These are phyloP conservation scores for Pseudopleuronectes americanus DNA, from an alignment of 2,797 vertebrate genomes.

Conservation along the genomic window DNA sequence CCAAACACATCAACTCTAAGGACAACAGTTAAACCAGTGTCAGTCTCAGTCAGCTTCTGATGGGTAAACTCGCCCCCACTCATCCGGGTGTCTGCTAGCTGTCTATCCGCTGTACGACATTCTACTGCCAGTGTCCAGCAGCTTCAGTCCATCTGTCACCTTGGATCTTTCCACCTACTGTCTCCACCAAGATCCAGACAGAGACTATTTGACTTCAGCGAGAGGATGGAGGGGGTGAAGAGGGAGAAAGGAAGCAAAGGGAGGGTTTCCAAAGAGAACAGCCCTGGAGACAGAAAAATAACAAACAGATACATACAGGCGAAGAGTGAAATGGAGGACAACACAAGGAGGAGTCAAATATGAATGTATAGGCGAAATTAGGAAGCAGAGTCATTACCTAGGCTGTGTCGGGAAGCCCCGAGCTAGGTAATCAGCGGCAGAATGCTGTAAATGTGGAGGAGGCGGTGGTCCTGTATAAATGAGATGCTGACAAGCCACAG, in stretches of 20 bases:
- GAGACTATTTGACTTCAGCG: conserved; percentile 39
- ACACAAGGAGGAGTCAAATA: conserved; percentile 45
- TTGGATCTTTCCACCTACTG: conserved; percentile 38
- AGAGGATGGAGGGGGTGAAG: not conserved
- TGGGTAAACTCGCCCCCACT: conserved; percentile 4
- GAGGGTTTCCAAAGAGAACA: conserved; percentile 1
- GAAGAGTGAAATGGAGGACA: conserved; percentile 29
- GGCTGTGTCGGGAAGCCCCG: conserved; percentile 26
- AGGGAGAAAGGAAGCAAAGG: not conserved
- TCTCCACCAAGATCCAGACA: conserved; percentile 29
- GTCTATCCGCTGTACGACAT: conserved; percentile 25
- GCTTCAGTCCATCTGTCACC: conserved; percentile 51
- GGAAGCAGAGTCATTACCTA: conserved; percentile 46
- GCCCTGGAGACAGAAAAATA: not conserved
- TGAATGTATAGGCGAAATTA: conserved; percentile 34
- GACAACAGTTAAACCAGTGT: not conserved
- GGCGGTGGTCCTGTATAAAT: conserved; percentile 65
- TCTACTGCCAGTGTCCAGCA: conserved; percentile 45
- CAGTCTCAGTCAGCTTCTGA: conserved; percentile 8
- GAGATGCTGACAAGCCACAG: conserved; percentile 73
- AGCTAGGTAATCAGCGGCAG: conserved; percentile 60
- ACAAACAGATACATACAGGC: not conserved
- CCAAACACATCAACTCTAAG: too few relatives aligned
- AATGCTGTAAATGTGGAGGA: conserved; percentile 52
- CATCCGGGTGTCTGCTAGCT: conserved; percentile 2